A percentile compares a stretch with the other conserved stretches of the same genome.
phyloP scores from a whole-genome alignment of 2,113 vertebrate genomes.

The Apodemus speciosus region DNA sequence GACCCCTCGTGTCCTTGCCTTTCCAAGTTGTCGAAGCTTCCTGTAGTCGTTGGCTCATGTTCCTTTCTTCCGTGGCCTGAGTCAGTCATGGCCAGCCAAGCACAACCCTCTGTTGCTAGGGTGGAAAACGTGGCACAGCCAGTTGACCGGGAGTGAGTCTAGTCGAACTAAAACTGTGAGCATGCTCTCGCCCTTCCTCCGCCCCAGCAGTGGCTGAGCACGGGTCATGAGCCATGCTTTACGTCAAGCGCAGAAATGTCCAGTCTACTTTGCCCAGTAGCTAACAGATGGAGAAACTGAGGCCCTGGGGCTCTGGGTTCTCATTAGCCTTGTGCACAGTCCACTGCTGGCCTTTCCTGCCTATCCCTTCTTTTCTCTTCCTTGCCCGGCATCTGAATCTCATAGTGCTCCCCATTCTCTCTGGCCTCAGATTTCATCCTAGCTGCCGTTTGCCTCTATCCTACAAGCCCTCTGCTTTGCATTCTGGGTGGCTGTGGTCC shows the following conservation, averaged over 20 bases:
- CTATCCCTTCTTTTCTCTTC: not conserved
- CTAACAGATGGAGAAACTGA: conserved; percentile 32
- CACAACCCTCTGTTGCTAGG: not conserved
- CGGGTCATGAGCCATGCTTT: not conserved
- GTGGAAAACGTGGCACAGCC: not conserved
- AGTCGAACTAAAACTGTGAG: not conserved
- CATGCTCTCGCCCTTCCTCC: not conserved
- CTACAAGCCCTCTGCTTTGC: conserved; percentile 11
- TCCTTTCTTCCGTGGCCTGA: not conserved
- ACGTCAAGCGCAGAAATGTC: not conserved
- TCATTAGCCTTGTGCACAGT: not conserved
- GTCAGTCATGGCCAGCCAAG: not conserved
- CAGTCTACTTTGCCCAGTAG: not conserved
- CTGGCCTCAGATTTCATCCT: not conserved
- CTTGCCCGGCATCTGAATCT: conserved; percentile 22
- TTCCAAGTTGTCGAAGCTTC: not conserved
- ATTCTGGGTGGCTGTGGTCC: not conserved
- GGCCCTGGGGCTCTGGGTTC: not conserved
- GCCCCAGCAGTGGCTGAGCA: not conserved
- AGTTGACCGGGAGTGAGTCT: not conserved
- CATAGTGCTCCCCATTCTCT: not conserved
- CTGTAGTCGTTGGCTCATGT: not conserved
- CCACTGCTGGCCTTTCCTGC: not conserved
- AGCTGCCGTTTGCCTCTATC: not conserved
- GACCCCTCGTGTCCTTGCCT: not conserved